Conservation (phyloP, 2,113 vertebrate genomes). For the Oncorhynchus kisutch region DNA sequence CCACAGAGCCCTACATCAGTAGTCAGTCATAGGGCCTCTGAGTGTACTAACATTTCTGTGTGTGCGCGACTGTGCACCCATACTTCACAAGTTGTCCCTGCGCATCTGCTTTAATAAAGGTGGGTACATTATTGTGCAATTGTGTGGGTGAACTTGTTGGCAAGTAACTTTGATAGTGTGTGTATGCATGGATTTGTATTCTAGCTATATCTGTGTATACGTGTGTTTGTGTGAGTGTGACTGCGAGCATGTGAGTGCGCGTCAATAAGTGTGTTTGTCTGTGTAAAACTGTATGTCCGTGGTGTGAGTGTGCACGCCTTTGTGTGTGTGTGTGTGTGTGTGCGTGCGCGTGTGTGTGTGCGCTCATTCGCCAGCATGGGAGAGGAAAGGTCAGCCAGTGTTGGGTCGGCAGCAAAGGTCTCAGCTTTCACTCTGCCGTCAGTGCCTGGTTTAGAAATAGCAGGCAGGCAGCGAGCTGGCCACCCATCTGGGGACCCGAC, state of each 20-base stretch:
- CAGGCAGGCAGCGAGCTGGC: conserved; percentile 17
- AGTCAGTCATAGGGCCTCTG: neutral
- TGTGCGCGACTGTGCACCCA: neutral
- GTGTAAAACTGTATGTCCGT: no score
- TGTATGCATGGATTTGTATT: no score
- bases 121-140: no score
- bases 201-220: no score
- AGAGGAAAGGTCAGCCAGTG: conserved; percentile 31
- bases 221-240: no score
- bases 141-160: neutral
- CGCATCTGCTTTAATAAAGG: no score
- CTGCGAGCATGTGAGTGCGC: no score
- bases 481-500: conserved; percentile 33
- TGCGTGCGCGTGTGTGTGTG: no score
- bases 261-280: no score
- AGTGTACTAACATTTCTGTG: neutral
- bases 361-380: neutral
- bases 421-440: conserved; percentile 43
- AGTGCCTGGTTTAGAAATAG: conserved; percentile 45
- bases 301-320: no score
- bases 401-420: conserved; percentile 9
- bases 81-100: no score
- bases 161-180: neutral
- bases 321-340: no score
- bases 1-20: neutral